A percentile compares a stretch with the other conserved stretches of the same genome.
phyloP scores from a whole-genome alignment of 2,888 invertebrate species.

The Drosophila vallismaia region DNA sequence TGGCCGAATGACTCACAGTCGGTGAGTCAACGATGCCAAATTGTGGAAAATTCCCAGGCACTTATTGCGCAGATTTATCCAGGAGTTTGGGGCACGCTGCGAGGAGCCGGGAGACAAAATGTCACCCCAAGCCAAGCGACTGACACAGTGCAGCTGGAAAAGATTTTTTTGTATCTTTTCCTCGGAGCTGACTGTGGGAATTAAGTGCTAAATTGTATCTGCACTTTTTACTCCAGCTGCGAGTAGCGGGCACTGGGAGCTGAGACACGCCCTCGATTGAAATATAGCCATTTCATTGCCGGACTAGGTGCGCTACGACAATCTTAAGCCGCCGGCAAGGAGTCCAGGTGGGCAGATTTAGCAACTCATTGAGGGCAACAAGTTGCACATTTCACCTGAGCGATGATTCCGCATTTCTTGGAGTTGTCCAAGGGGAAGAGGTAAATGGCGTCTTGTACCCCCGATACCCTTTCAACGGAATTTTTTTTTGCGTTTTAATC shows the following conservation, averaged over 20 bases:
- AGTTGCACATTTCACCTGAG: conserved; percentile 30
- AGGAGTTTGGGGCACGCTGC: conserved; percentile 62
- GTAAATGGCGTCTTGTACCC: conserved; percentile 1
- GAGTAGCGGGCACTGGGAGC: conserved; percentile 34
- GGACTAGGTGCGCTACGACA: conserved; percentile 16
- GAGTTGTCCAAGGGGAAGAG: neutral
- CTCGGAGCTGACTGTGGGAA: conserved; percentile 28
- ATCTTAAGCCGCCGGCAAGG: conserved; percentile 1
- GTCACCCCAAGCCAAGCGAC: conserved; percentile 27
- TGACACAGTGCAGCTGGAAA: conserved; percentile 27
- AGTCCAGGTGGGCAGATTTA: conserved; percentile 12
- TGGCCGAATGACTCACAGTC: conserved; percentile 90
- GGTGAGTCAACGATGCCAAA: conserved; percentile 67
- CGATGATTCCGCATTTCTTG: conserved; percentile 31
- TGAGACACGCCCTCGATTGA: conserved; percentile 35
- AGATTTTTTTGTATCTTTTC: conserved; percentile 20
- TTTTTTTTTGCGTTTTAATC: neutral
- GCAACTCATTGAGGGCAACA: conserved; percentile 38
- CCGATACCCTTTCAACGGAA: conserved; percentile 20
- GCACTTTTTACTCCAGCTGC: conserved; percentile 84
- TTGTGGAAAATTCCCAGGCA: conserved; percentile 63
- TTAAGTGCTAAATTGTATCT: conserved; percentile 21
- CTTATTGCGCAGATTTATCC: conserved; percentile 18
- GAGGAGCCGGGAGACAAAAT: conserved; percentile 46
- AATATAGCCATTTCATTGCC: conserved; percentile 27